phyloP scores from a whole-genome alignment of 2,888 invertebrate species.

The Melolontha melolontha region DNA sequence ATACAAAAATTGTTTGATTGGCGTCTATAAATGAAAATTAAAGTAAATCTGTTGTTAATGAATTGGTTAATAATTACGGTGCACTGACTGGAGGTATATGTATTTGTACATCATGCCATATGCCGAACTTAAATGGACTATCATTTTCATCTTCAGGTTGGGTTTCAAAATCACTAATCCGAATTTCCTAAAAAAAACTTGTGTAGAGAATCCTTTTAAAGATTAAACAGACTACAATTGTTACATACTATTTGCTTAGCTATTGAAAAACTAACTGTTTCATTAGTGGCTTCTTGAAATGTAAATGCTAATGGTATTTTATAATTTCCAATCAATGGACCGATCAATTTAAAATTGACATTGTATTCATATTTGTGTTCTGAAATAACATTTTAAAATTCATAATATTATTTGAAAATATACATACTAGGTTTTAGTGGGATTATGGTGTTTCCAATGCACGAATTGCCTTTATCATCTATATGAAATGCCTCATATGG shows the following conservation, averaged over 20 bases:
- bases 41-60: background rate
- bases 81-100: conserved; percentile 7
- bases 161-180: conserved; percentile 57
- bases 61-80: conserved; percentile 9
- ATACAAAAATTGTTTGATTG: conserved; percentile 39
- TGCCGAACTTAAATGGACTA: conserved; percentile 51
- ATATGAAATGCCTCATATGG: conserved; percentile 46
- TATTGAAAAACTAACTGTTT: conserved; percentile 60
- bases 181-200: conserved; percentile 54
- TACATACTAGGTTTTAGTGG: conserved; percentile 10
- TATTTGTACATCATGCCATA: conserved; percentile 44
- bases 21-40: conserved; percentile 1
- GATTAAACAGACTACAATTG: background rate
- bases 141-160: conserved; percentile 41
- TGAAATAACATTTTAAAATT: conserved; percentile 7
- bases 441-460: background rate
- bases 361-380: conserved; percentile 2
- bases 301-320: conserved; percentile 68
- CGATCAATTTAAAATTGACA: conserved; percentile 47
- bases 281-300: conserved; percentile 58
- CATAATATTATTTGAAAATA: background rate
- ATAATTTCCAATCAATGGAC: conserved; percentile 63
- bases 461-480: conserved; percentile 26
- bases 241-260: conserved; percentile 66
- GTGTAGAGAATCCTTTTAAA: too few species aligned